Percentiles rank a stretch among this genome's conserved stretches.
Evolutionary conservation across 37 sponge, comb jelly and placozoan species (phyloP).

Genomic region (Crambe crambe): DNA sequence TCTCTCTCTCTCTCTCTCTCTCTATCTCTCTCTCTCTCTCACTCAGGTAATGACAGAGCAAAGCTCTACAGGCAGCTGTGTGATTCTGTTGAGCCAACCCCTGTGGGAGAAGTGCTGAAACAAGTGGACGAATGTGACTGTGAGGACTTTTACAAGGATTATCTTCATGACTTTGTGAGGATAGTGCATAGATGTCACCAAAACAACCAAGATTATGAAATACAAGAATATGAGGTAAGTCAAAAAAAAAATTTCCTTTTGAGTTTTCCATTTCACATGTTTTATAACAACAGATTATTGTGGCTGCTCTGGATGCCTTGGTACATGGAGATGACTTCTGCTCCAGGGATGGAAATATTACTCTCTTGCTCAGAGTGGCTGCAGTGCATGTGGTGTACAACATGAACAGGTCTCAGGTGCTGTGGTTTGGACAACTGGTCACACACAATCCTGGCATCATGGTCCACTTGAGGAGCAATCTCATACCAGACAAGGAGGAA

Average conservation of each 20-base stretch:
- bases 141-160: constrained; percentile 46
- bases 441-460: constrained; percentile 39
- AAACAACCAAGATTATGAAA: constrained; percentile 39
- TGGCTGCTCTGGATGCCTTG: constrained; percentile 21
- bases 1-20: constrained; percentile 52
- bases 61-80: constrained; percentile 32
- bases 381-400: constrained; percentile 64
- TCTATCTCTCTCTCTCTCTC: constrained; percentile 38
- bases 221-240: constrained; percentile 38
- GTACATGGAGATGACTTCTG: constrained; percentile 24
- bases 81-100: constrained; percentile 31
- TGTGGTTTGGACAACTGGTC: constrained; percentile 61
- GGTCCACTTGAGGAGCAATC: not conserved
- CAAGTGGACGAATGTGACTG: constrained; percentile 16
- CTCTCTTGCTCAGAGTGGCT: constrained; percentile 31
- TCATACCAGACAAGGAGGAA: not conserved
- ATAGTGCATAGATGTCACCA: constrained; percentile 45
- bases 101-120: constrained; percentile 33
- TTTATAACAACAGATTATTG: not conserved
- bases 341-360: constrained; percentile 34
- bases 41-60: not conserved
- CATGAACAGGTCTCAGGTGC: constrained; percentile 11
- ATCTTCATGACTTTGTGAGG: constrained; percentile 59
- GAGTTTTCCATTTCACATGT: not conserved
- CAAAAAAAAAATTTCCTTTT: not conserved